phyloP scores from a whole-genome alignment of 2,888 invertebrate species.

The Glaucopsyche alexis region DNA sequence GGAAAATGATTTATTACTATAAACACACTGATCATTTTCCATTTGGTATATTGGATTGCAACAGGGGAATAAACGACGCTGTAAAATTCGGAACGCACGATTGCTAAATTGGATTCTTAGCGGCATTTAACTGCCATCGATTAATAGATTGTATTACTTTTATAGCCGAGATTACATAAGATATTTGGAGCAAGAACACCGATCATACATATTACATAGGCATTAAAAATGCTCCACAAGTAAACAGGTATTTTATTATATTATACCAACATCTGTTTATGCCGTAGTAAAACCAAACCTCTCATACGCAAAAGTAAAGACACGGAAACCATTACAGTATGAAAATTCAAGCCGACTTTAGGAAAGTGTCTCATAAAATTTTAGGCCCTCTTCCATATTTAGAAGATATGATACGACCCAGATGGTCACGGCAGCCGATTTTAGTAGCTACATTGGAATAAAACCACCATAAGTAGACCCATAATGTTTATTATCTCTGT shows the following conservation, averaged over 20 bases:
- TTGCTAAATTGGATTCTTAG: conserved; percentile 28
- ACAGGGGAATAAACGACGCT: conserved; percentile 51
- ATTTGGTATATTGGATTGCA: conserved; percentile 67
- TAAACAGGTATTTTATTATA: not conserved
- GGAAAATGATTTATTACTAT: conserved; percentile 75
- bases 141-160: conserved; percentile 25
- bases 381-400: conserved; percentile 69
- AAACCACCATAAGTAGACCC: conserved; percentile 58
- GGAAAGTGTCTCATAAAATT: conserved; percentile 66
- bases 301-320: not conserved
- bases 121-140: conserved; percentile 27
- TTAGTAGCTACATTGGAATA: conserved; percentile 68
- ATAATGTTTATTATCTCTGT: conserved; percentile 52
- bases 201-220: conserved; percentile 3
- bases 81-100: conserved; percentile 24
- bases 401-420: conserved; percentile 72
- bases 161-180: conserved; percentile 20
- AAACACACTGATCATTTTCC: conserved; percentile 76
- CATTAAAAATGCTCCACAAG: not conserved
- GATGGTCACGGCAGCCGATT: conserved; percentile 75
- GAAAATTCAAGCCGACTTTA: conserved; percentile 48
- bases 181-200: conserved; percentile 16
- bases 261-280: conserved; percentile 4
- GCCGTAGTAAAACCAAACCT: not conserved
- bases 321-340: conserved; percentile 39